A percentile compares a stretch with the other conserved stretches of the same genome.
Conservation (phyloP, 2,113 vertebrate species). For the Solea senegalensis region DNA sequence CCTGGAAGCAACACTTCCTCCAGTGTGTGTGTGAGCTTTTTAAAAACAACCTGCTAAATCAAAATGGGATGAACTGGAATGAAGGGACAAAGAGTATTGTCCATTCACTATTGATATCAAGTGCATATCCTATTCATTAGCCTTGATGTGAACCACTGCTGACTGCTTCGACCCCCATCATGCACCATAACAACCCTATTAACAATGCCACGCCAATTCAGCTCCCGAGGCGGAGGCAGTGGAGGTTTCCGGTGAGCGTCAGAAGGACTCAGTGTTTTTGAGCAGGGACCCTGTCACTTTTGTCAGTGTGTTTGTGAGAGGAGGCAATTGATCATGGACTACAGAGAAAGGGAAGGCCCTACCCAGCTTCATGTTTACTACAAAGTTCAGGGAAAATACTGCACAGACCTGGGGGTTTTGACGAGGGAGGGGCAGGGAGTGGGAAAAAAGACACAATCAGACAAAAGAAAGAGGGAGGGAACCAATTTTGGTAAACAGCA, state of each 20-base stretch:
- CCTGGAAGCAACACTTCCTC: constrained; percentile 54
- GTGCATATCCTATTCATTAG: constrained; percentile 69
- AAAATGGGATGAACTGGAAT: constrained; percentile 60
- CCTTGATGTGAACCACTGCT: constrained; percentile 56
- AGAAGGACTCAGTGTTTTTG: constrained; percentile 25
- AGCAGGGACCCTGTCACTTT: constrained; percentile 54
- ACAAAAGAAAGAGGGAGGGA: constrained; percentile 13
- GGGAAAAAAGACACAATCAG: constrained; percentile 7
- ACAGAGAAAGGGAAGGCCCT: constrained; percentile 20
- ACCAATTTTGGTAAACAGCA: neutral
- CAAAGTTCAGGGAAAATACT: constrained; percentile 36
- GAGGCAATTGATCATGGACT: constrained; percentile 65
- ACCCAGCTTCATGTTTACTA: constrained; percentile 39
- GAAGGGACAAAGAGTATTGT: constrained; percentile 60
- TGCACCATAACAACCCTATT: constrained; percentile 60
- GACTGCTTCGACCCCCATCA: constrained; percentile 53
- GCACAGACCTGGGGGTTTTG: constrained; percentile 17
- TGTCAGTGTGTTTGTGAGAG: constrained; percentile 53
- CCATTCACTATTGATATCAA: constrained; percentile 69
- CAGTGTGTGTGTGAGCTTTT: constrained; percentile 33
- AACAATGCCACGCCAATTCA: constrained; percentile 45
- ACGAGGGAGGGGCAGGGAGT: constrained; percentile 10
- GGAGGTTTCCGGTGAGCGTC: constrained; percentile 66
- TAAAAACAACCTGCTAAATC: constrained; percentile 75
- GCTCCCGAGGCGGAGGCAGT: constrained; percentile 41